Evolutionary conservation across 1,140 invertebrate genomes (phyloP), one percentile per base, ranked within the genome.

Genomic region (Cecropterus lyciades): DNA sequence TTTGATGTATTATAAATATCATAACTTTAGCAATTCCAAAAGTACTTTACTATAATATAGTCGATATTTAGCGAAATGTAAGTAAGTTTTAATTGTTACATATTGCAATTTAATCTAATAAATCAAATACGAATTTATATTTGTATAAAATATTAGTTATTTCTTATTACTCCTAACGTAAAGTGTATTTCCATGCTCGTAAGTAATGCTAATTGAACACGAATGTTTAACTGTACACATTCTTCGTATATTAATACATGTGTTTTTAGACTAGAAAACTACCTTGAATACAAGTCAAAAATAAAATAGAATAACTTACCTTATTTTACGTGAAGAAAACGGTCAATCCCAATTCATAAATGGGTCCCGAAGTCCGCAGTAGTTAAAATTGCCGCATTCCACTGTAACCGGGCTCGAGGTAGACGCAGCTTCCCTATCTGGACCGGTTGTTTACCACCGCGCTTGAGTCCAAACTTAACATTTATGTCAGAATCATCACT

Each of bases 331-430:
- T 75, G 55, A 45, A 45, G 56, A 30, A 72, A 73, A 67, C 72
- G 76, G 74, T 80, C 75, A 78, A 82, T 83, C 78, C 82, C 79
- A 83, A 77, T 82, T 84, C 76, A 73, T 80, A 75, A 85, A 87
- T 81, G 81, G 77, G 75, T 85, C 77, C 81, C 78, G 81, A 83
- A 75, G 79, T 85, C 88, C 78, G 88, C 85, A 91, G 86, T 89
- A 85, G 88, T 89, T 89, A 91, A 91, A 89, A 88, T 89, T 91
- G 82, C 88, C 87, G 88, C 88, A 91, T 91, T 91, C 88, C 88
- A 84, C 84, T 82, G 85, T 80, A 84, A 80, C 78, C 87, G 77
- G 84, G 85, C 85, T 82, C 77, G 82, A 80, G 82, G 79, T 79
- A 84, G 80, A 80, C 86, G 85, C 87, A 91, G 85, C 87, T 76